Evolutionary conservation across 2,888 invertebrate genomes (phyloP), one percentile per base, ranked within the genome.

Genomic region (Drosophila pullipes): DNA sequence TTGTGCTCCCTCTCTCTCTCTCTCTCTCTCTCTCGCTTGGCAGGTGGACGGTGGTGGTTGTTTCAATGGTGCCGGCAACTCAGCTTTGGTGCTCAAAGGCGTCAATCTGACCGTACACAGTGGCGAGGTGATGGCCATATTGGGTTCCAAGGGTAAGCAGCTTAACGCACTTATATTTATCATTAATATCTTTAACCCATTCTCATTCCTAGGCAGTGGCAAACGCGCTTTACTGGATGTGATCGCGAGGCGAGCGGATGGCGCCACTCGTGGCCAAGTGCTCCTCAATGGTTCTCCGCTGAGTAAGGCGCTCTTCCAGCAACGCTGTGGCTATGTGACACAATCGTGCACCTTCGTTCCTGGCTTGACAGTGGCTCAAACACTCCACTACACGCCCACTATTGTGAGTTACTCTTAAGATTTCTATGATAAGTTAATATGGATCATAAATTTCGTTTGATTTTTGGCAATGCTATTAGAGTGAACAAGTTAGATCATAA

Each of bases 221-320:
- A 99, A 99, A 92, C 96, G 98, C 39, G 98, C 98, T 0, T 95
- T 99, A 4, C 94, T 99, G 10, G 99, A 99, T 93, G 98, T 99
- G 10, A 97, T 99, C 67, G 96, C 97, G 0, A 95, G 97, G 25
- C 95, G 97, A 39, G 96, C 97, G 16, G 95, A 96, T 78, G 97
- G 97, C 2, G 96, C 97, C 1, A 97, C 97, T 1, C 95, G 98
- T 66, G 99, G 99, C 0, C 97, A 98, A 91, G 97, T 99, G 31
- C 94, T 97, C 1, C 95, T 99, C 1, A 98, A 99, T 92, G 98
- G 97, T 1, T 96, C 97, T 6, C 96, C 97, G 0, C 94, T 99
- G 82, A 97, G 97, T 28, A 95, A 96, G 61, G 95, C 96, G 7
- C 94, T 97, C 75, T 98, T 98, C 91, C 97, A 97, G 92, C 96